Evolutionary conservation across 2,888 invertebrate species (phyloP), one percentile per base, ranked within the genome.

Genomic region (Melieria picta): DNA sequence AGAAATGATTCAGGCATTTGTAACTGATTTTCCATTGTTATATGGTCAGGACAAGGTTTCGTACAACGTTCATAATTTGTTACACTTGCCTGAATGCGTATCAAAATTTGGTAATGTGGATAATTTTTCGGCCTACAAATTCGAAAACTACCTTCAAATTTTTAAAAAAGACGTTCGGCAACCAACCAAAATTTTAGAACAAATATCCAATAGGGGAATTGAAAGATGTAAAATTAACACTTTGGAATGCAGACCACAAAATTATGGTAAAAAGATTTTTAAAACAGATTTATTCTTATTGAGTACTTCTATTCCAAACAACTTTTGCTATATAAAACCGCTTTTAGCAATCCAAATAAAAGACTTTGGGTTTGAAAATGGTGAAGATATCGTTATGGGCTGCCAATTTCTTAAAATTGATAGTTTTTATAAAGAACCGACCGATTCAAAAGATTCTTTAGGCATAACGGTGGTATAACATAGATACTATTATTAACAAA

Each of bases 41-140:
- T 72, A 62, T 58, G 67, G 67, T 1, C 63, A 50, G 52, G 48
- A 13, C 9, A n/a, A n/a, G n/a, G n/a, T 67, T 11, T 64, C 57
- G 10, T 67, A 62, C 50, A 64, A 63, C 5, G 66, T 62, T 10
- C 66, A 71, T 13, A 61, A 52, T 11, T 61, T 66, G 4, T 16
- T 66, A 47, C 65, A 71, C 55, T 61, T 71, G 42, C 7, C 55
- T 4, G 42, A 61, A 16, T 55, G 65, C 48, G 65, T 13, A 9
- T 62, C 55, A 5, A 56, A 65, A 2, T 58, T 47, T 45, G 65
- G 65, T 11, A 52, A 61, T 61, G 11, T 11, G 10, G n/a, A 56
- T 6, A 65, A 57, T 47, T 70, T 70, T 70, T 64, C 58, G 16
- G 64, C 64, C 4, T 66, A 71, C 48, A 30, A 52, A 7, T 67